These are phyloP conservation scores for Leucania comma DNA, from an alignment of 2,888 invertebrate species.

Conservation along the genomic window DNA sequence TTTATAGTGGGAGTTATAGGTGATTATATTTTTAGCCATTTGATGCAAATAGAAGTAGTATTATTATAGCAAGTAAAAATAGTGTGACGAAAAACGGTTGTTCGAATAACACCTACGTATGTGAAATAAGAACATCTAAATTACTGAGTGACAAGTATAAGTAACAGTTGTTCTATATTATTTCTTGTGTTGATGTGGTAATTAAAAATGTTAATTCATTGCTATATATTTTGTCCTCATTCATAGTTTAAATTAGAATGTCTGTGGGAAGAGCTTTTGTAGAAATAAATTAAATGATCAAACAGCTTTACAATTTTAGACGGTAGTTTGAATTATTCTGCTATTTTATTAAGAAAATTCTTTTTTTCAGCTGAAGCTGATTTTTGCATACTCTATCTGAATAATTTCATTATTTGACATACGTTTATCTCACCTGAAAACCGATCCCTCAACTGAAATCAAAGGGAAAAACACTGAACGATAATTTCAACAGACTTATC, in stretches of 20 bases:
- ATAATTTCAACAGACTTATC: not conserved
- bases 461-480: not conserved
- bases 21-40: slow-evolving; percentile 2
- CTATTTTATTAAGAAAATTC: too few relatives aligned
- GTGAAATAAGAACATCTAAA: slow-evolving; percentile 26
- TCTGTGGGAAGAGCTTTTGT: slow-evolving; percentile 11
- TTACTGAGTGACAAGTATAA: slow-evolving; percentile 14
- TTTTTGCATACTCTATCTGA: too few relatives aligned
- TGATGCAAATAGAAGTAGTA: not conserved
- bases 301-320: slow-evolving; percentile 17
- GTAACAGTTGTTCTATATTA: slow-evolving; percentile 17
- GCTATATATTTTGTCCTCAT: slow-evolving; percentile 10
- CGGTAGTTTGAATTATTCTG: not conserved
- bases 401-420: too few relatives aligned
- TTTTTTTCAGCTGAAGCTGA: too few relatives aligned
- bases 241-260: slow-evolving; percentile 31
- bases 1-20: not conserved
- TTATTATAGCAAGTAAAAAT: slow-evolving; percentile 1
- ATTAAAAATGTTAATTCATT: slow-evolving; percentile 46
- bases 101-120: not conserved
- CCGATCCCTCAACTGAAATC: too few relatives aligned
- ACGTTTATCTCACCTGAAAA: too few relatives aligned
- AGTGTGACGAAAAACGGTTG: not conserved
- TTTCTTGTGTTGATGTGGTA: slow-evolving; percentile 31
- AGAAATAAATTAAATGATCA: slow-evolving; percentile 20